Evolutionary conservation across 1,140 invertebrate genomes (phyloP).

Genomic region (Papilio polyxenes): DNA sequence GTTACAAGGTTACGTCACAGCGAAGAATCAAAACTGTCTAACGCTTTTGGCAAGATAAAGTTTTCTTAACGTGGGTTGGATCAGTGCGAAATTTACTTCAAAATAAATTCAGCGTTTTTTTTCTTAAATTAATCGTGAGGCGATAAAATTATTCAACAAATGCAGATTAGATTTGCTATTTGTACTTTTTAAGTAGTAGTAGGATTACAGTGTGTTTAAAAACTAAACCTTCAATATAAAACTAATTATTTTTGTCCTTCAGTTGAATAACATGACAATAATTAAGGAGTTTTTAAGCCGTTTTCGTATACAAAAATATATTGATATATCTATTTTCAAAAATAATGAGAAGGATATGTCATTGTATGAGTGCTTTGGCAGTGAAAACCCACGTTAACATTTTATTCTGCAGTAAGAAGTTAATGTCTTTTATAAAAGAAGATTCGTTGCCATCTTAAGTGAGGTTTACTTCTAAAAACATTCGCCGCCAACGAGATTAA

Average conservation of each 20-base stretch:
- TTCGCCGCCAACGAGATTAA: conserved; percentile 71
- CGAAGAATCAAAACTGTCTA: conserved; percentile 6
- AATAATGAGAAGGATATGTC: no score
- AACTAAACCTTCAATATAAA: no score
- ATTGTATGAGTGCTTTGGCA: no score
- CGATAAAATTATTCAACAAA: background rate
- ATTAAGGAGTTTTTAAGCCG: no score
- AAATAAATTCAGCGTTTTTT: background rate
- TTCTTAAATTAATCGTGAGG: background rate
- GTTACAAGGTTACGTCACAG: conserved; percentile 14
- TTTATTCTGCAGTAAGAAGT: conserved; percentile 36
- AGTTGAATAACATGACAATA: no score
- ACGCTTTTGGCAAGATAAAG: conserved; percentile 22
- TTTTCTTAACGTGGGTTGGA: background rate
- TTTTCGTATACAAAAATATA: no score
- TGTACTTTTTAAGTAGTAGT: no score
- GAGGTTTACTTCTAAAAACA: conserved; percentile 70
- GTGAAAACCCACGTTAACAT: no score
- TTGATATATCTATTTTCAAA: background rate
- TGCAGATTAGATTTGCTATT: no score
- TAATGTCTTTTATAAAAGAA: conserved; percentile 52
- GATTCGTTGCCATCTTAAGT: conserved; percentile 51
- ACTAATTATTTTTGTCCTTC: no score
- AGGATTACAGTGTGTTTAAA: no score
- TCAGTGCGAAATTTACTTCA: background rate